Conservation (phyloP, 1,140 invertebrate species). For the Brachionus angularis region DNA sequence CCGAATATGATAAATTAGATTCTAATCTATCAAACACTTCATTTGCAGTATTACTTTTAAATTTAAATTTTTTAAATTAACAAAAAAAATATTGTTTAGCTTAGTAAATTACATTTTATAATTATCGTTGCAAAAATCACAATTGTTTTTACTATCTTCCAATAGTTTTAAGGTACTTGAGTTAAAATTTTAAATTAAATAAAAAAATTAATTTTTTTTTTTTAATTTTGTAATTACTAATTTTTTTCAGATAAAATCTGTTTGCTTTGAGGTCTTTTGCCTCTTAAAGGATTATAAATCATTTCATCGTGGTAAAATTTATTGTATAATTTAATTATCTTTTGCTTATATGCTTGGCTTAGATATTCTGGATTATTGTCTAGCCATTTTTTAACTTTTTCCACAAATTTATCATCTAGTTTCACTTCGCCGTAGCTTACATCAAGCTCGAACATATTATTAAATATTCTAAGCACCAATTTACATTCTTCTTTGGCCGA, state of each 20-base stretch:
- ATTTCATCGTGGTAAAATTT: conserved; percentile 39
- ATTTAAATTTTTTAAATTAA: background rate
- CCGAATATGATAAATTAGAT: conserved; percentile 53
- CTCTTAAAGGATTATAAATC: conserved; percentile 36
- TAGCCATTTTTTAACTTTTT: conserved; percentile 31
- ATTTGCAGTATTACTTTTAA: conserved; percentile 22
- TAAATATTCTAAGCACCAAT: conserved; percentile 4
- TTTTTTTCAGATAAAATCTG: conserved; percentile 16
- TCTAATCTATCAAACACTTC: conserved; percentile 52
- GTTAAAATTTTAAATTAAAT: background rate
- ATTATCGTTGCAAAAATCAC: conserved; percentile 44
- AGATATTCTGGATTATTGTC: conserved; percentile 27
- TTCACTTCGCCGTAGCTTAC: conserved; percentile 31
- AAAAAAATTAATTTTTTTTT: background rate
- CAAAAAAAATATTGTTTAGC: background rate
- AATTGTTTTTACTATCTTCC: conserved; percentile 15
- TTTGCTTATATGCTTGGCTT: conserved; percentile 24
- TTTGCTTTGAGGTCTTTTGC: conserved; percentile 27
- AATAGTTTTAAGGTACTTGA: background rate
- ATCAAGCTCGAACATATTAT: conserved; percentile 27
- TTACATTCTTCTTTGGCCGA: background rate
- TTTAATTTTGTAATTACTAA: conserved; percentile 10
- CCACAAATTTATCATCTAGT: conserved; percentile 6
- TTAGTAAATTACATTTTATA: conserved; percentile 27
- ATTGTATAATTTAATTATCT: conserved; percentile 34